Evolutionary conservation across 1,140 invertebrate species (phyloP).

Genomic region (Drosophila subpulchrella): DNA sequence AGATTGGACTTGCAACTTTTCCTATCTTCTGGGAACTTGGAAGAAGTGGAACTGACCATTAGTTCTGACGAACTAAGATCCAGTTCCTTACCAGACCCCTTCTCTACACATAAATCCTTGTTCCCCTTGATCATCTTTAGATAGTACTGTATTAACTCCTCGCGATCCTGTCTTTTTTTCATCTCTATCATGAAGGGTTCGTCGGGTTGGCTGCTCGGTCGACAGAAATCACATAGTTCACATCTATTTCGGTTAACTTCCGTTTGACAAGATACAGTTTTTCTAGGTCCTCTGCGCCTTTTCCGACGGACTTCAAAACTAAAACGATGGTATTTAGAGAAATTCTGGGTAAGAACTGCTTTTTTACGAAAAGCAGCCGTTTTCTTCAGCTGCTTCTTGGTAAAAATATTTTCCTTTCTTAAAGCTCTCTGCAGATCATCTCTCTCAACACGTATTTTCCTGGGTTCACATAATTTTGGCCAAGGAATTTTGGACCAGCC

Average conservation of each 20-base stretch:
- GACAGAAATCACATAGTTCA: conserved; percentile 13
- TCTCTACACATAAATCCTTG: not conserved
- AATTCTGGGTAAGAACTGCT: not conserved
- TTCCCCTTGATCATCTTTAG: not conserved
- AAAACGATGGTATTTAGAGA: conserved; percentile 6
- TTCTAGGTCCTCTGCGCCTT: not conserved
- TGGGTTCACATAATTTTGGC: conserved; percentile 3
- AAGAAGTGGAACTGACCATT: not conserved
- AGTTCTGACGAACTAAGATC: too few species aligned
- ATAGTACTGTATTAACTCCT: conserved; percentile 28
- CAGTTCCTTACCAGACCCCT: not conserved
- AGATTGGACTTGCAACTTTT: not conserved
- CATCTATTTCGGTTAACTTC: not conserved
- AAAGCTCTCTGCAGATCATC: not conserved
- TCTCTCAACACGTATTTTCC: not conserved
- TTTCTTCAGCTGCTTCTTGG: not conserved
- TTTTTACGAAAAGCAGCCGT: not conserved
- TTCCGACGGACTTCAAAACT: not conserved
- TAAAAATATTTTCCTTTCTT: not conserved
- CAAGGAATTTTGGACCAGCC: conserved; percentile 5
- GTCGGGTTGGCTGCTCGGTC: conserved; percentile 7
- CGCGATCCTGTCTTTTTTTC: not conserved
- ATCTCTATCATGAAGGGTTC: conserved; percentile 32
- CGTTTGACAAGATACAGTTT: conserved; percentile 1
- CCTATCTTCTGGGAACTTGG: too few species aligned